These are phyloP conservation scores for Aleiodes sp. DNA, from an alignment of 1,140 invertebrate species.

Conservation along the genomic window DNA sequence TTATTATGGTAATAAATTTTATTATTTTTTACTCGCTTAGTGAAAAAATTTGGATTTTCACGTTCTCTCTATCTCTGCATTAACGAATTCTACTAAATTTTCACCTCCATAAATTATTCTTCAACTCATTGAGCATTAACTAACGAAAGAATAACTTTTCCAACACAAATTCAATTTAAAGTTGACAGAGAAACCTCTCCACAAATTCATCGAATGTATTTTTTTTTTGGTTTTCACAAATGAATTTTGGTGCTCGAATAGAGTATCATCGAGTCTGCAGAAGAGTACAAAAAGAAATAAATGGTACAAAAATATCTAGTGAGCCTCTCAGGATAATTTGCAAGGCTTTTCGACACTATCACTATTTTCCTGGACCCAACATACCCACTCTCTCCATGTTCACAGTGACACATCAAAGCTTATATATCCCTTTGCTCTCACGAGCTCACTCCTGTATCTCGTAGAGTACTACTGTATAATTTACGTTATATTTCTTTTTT, in stretches of 20 bases:
- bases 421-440: neutral
- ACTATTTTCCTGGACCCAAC: neutral
- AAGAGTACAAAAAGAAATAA: neutral
- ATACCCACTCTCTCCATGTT: neutral
- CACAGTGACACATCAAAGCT: slow-evolving; percentile 18
- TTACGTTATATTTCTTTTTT: neutral
- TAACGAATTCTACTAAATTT: no score
- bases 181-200: neutral
- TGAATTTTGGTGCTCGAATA: neutral
- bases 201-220: neutral
- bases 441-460: slow-evolving; percentile 10
- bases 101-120: no score
- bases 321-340: slow-evolving; percentile 23
- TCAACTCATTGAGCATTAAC: no score
- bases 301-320: slow-evolving; percentile 5
- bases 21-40: neutral
- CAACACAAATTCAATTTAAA: neutral
- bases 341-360: slow-evolving; percentile 14
- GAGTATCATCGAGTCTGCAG: neutral
- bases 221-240: neutral
- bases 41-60: no score
- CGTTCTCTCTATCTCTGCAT: no score
- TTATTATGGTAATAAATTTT: slow-evolving; percentile 3
- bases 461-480: neutral
- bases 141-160: no score